Evolutionary conservation across 2,888 invertebrate species (phyloP), one percentile per base, ranked within the genome.

Genomic region (Eumacrocentrus americanus): DNA sequence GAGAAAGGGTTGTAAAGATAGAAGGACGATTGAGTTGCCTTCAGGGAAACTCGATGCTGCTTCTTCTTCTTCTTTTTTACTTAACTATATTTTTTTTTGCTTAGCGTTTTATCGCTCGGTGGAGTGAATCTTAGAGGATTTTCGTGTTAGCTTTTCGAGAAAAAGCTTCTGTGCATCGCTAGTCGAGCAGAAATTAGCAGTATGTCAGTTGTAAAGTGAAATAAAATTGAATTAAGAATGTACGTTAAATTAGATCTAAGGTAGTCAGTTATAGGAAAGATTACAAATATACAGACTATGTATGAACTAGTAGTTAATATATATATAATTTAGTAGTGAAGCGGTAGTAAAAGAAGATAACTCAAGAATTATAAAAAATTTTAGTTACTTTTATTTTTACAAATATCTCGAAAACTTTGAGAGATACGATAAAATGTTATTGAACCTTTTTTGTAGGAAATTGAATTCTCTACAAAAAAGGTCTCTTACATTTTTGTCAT

Each of bases 11-110:
- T 42, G 29, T 44, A 54, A 54, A 54, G 42, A 54, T 44, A 34
- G 29, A 54, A 29, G 22, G 44, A 34, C 42, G 54, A 42, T 12
- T 34, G 42, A 54, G 29, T 42, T 54, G 25, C 44, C 44, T n/a
- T 25, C 42, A 18, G 34, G 34, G 44, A 54, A n/a, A 42, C 12
- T 37, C 14, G 12, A 35, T 52, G 38, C 12, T 16, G 14, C 14
- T 40, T 2, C 9, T 16, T 18, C 38, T n/a, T n/a, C 38, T 40
- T 40, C 38, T 40, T 40, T 42, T 40, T 40, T 40, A 25, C 23
- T 23, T n/a, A 38, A 25, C 16, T 20, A 42, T 14, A 29, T 42
- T 9, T 18, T 18, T 29, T 44, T 54, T 25, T 7, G 38, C 40
- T 23, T 22, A 16, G 22, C 52, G 18, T 14, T 46, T 23, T 25